Evolutionary conservation across 37 sponge, comb jelly and placozoan genomes (phyloP).

Genomic region (Halichondria panicea): DNA sequence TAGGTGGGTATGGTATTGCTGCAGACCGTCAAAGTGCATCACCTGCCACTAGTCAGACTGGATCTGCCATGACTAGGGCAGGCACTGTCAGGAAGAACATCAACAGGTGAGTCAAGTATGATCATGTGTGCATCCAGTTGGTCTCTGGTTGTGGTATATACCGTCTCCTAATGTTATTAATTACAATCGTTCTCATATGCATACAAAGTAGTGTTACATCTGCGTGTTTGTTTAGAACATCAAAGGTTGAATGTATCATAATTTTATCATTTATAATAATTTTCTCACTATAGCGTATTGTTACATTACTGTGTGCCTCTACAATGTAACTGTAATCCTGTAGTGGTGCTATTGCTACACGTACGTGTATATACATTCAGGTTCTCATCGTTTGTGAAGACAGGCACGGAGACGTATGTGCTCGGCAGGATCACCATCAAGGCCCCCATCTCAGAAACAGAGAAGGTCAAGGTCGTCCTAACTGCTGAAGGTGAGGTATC

Average conservation of each 20-base stretch:
- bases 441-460: constrained; percentile 1
- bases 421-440: constrained; percentile 48
- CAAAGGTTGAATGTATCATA: too few species aligned
- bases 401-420: constrained; percentile 87
- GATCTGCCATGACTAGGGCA: constrained; percentile 17
- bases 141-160: too few species aligned
- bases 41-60: not conserved
- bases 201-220: too few species aligned
- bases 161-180: too few species aligned
- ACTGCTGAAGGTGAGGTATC: constrained; percentile 13
- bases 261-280: too few species aligned
- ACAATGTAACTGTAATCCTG: not conserved
- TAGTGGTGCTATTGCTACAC: too few species aligned
- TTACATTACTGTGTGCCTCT: not conserved
- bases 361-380: constrained; percentile 54
- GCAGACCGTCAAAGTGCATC: not conserved
- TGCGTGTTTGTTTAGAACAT: too few species aligned
- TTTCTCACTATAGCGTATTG: too few species aligned
- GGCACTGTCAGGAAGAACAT: constrained; percentile 85
- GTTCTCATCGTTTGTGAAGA: constrained; percentile 92
- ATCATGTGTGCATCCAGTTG: too few species aligned
- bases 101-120: constrained; percentile 73
- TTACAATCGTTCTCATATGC: too few species aligned
- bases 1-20: not conserved
- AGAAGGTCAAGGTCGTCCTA: constrained; percentile 59